phyloP scores from a whole-genome alignment of 2,888 invertebrate species.

The Thera britannica region DNA sequence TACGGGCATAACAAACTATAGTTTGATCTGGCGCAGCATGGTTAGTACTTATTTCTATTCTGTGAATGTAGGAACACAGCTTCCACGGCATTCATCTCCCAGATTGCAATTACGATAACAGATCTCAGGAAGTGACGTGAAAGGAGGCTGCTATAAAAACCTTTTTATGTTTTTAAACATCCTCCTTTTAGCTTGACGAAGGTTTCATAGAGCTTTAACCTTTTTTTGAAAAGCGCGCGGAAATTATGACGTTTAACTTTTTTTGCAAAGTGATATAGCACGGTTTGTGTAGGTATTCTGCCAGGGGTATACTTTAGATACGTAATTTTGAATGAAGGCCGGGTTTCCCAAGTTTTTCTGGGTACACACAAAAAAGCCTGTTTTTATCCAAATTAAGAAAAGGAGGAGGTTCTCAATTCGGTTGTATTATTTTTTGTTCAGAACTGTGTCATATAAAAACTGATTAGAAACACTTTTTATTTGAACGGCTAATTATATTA shows the following conservation, averaged over 20 bases:
- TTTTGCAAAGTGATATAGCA: slow-evolving; percentile 5
- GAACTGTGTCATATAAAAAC: too few relatives aligned
- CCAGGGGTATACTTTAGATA: background rate
- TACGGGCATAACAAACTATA: too few relatives aligned
- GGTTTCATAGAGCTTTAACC: slow-evolving; percentile 25
- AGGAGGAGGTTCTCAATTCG: too few relatives aligned
- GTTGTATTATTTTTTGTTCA: too few relatives aligned
- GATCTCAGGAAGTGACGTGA: slow-evolving; percentile 34
- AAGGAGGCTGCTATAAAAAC: slow-evolving; percentile 32
- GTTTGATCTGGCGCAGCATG: background rate
- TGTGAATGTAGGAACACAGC: slow-evolving; percentile 15
- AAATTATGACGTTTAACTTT: slow-evolving; percentile 16
- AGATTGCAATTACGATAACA: slow-evolving; percentile 42
- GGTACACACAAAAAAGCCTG: too few relatives aligned
- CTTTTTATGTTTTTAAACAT: slow-evolving; percentile 34
- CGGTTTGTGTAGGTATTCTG: background rate
- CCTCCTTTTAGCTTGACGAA: slow-evolving; percentile 32
- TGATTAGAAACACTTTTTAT: too few relatives aligned
- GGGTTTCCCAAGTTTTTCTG: too few relatives aligned
- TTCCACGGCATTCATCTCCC: slow-evolving; percentile 30
- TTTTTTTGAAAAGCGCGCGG: slow-evolving; percentile 15
- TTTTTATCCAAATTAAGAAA: too few relatives aligned
- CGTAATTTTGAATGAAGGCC: too few relatives aligned
- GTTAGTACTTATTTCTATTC: background rate
- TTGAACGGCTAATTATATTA: too few relatives aligned